Percentiles rank a stretch among this genome's conserved stretches.
Evolutionary conservation across 1,140 invertebrate species (phyloP).

Genomic region (Reticulitermes speratus): DNA sequence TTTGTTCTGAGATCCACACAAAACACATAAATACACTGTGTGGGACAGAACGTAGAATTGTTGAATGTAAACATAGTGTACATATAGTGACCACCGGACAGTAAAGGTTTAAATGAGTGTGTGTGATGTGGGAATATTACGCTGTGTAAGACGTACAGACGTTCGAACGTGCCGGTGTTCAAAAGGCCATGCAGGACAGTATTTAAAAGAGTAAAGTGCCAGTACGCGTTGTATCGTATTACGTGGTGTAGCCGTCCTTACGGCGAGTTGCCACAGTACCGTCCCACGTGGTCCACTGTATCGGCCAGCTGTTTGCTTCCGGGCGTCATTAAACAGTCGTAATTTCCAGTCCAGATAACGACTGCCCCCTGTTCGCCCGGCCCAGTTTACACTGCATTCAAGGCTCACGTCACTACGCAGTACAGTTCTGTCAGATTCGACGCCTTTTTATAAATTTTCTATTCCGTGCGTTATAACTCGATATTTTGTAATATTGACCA

Average conservation of each 20-base stretch:
- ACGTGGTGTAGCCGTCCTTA: not conserved
- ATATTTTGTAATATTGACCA: too few relatives aligned
- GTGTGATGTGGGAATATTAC: not conserved
- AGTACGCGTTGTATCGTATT: not conserved
- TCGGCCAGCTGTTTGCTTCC: not conserved
- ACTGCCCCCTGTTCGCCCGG: not conserved
- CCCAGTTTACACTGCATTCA: too few relatives aligned
- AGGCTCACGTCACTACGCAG: too few relatives aligned
- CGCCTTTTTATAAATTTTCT: too few relatives aligned
- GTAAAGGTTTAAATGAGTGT: too few relatives aligned
- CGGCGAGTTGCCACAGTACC: not conserved
- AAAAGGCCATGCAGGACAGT: not conserved
- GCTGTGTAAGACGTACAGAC: not conserved
- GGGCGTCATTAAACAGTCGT: not conserved
- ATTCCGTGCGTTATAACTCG: too few relatives aligned
- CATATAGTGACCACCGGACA: too few relatives aligned
- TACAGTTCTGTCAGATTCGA: too few relatives aligned
- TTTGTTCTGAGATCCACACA: too few relatives aligned
- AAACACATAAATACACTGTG: too few relatives aligned
- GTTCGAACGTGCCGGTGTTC: not conserved
- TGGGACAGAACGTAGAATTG: too few relatives aligned
- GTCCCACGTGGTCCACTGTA: not conserved
- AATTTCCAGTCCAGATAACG: not conserved
- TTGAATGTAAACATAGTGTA: too few relatives aligned
- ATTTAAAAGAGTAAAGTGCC: not conserved